These are phyloP conservation scores for Eremophila alpestris DNA, from an alignment of 2,797 vertebrate species.

Conservation along the genomic window DNA sequence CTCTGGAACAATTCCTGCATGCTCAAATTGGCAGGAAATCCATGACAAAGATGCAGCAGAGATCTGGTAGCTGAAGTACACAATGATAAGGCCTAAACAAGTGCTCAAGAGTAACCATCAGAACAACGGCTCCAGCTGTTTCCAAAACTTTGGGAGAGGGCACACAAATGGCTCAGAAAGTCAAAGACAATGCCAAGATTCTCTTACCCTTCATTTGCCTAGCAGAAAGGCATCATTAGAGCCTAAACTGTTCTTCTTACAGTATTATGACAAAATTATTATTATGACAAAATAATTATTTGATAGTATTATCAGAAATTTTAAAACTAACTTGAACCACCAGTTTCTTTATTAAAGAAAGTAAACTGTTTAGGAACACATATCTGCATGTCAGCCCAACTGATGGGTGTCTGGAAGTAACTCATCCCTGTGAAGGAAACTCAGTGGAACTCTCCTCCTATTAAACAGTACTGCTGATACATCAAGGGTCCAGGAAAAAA, in stretches of 20 bases:
- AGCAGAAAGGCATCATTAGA: not conserved
- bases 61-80: not conserved
- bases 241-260: not conserved
- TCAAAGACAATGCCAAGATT: not conserved
- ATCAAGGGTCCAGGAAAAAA: not conserved
- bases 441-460: not conserved
- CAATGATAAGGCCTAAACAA: not conserved
- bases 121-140: not conserved
- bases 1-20: not conserved
- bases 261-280: not conserved
- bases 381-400: not conserved
- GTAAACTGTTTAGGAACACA: not conserved
- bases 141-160: not conserved
- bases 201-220: not conserved
- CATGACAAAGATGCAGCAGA: not conserved
- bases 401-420: not conserved
- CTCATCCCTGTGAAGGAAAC: not conserved
- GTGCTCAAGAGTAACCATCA: not conserved
- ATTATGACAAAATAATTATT: not conserved
- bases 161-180: not conserved
- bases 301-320: not conserved
- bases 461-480: not conserved
- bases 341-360: not conserved
- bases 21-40: not conserved
- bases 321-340: not conserved